Base-by-base conservation (phyloP, 2,113 vertebrate species). In the Anarrhichthys ocellatus region DNA sequence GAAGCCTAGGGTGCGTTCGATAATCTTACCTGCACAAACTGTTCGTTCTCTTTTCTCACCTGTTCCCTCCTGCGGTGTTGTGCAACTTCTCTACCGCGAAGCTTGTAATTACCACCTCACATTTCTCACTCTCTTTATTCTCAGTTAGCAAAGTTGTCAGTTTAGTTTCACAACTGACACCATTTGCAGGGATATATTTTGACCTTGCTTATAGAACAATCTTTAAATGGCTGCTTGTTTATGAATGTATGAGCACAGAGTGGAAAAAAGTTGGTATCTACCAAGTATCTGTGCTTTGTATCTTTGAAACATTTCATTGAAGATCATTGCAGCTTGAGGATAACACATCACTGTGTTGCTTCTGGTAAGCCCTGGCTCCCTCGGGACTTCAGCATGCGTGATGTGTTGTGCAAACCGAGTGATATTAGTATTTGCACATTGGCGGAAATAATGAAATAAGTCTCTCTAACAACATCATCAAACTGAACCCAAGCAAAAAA, bases 401-500 rank as follows among this genome's bases (percentile, higher is more conserved):
- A 68, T 50, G 66, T 56, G 65, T 15, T 24, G n/a, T 67, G 72
- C 76, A 72, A 72, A 44, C 67, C 73, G 36, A 84, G 29, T 29
- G 65, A 64, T 83, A 78, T 78, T 71, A 6, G 6, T 14, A 36
- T 42, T 59, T 42, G 4, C 56, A 29, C 52, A 24, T 10, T 54
- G 52, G 22, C 9, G 4, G 44, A 17, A 46, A 46, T 46, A 54
- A 11, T 17, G 20, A n/a, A 54, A 46, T 46, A 17, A 46, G 44
- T 46, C 13, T 46, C 14, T 46, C 4, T 34, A 34, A 8, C 44
- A 5, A 5, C 44, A 15, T 4, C 44, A 46, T 46, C 44, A 46
- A 17, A 15, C 44, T 46, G 44, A 17, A 46, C 44, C 44, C 42
- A 13, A 44, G 42, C 34, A 32, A 34, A 34, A 5, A 5, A 34